Conservation (phyloP, 2,797 vertebrate species). For the Poeciliopsis presidionis region DNA sequence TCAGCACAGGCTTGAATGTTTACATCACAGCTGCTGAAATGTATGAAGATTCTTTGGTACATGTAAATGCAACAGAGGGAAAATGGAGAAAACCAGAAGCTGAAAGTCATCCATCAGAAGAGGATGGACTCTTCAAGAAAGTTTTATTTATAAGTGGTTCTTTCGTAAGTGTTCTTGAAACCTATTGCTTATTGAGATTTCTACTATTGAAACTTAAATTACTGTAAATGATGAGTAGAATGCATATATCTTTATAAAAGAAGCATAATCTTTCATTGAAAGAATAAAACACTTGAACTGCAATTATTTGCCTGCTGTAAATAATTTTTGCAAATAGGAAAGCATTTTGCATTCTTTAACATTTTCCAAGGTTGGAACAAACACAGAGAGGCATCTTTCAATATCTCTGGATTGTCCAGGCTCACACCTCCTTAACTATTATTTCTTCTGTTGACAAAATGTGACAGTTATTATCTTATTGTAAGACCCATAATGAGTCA, state of each 20-base stretch:
- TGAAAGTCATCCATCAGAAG: not conserved
- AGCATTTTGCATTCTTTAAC: not conserved
- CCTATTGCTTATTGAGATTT: not conserved
- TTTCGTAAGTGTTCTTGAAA: constrained; percentile 20
- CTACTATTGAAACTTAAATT: too few species aligned
- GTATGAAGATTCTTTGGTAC: constrained; percentile 20
- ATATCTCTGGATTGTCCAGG: not conserved
- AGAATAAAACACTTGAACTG: not conserved
- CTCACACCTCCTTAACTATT: not conserved
- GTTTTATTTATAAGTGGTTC: constrained; percentile 33
- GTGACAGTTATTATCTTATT: not conserved
- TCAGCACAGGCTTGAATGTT: constrained; percentile 27
- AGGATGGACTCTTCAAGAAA: constrained; percentile 12
- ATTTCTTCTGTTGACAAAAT: not conserved
- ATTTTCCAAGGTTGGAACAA: not conserved
- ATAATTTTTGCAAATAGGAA: not conserved
- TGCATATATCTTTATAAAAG: not conserved
- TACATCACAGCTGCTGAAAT: constrained; percentile 16
- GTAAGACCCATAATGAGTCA: not conserved
- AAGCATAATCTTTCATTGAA: not conserved
- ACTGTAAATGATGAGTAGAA: too few species aligned
- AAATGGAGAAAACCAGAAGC: constrained; percentile 7
- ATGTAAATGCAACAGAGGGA: not conserved
- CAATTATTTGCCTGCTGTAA: not conserved
- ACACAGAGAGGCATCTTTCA: not conserved